phyloP scores from a whole-genome alignment of 2,888 invertebrate genomes.

The Cylindroiulus punctatus region DNA sequence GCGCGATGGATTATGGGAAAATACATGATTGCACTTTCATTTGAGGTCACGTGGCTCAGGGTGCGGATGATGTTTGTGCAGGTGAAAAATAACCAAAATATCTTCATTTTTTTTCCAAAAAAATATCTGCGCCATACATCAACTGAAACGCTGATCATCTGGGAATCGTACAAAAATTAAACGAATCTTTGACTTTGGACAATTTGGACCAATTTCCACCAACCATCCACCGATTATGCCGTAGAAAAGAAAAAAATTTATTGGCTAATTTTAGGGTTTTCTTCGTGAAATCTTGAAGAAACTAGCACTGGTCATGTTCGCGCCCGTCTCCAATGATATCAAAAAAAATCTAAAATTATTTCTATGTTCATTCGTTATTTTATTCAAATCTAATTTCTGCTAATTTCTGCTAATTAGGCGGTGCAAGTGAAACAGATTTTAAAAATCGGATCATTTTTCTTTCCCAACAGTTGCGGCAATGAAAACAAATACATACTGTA shows the following conservation, averaged over 20 bases:
- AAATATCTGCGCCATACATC: background rate
- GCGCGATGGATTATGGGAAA: constrained; percentile 30
- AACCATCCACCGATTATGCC: constrained; percentile 40
- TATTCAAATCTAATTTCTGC: background rate
- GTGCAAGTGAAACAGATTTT: constrained; percentile 7
- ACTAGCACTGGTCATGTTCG: background rate
- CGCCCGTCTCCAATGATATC: background rate
- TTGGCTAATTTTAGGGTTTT: background rate
- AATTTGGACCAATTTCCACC: constrained; percentile 23
- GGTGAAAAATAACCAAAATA: constrained; percentile 14
- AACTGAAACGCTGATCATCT: too few species aligned
- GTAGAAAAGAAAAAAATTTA: background rate
- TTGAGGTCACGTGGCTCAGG: constrained; percentile 26
- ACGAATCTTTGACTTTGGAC: background rate
- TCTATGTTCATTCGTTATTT: background rate
- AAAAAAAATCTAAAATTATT: constrained; percentile 21
- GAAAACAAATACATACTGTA: constrained; percentile 36
- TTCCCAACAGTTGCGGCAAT: constrained; percentile 11
- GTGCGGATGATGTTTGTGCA: background rate
- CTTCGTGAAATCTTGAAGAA: constrained; percentile 7
- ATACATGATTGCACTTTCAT: constrained; percentile 36
- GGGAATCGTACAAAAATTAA: background rate
- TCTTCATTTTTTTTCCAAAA: background rate
- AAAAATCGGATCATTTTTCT: background rate
- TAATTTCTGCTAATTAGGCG: constrained; percentile 37